phyloP scores from a whole-genome alignment of 1,140 invertebrate species.

The Aphaenogaster floridana region DNA sequence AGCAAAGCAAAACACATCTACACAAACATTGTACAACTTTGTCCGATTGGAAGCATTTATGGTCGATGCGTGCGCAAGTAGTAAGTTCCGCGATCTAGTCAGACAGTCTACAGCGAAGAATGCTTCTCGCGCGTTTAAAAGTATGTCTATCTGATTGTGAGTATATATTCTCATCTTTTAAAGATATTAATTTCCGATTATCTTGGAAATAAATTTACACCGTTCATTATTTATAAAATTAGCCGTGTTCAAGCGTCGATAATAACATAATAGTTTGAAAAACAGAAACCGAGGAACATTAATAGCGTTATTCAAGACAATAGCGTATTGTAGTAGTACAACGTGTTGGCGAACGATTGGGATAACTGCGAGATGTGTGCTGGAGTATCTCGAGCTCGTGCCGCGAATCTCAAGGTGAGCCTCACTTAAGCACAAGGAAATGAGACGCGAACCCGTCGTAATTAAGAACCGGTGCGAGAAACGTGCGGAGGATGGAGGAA shows the following conservation, averaged over 20 bases:
- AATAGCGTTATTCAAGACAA: slow-evolving; percentile 9
- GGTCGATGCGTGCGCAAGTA: slow-evolving; percentile 45
- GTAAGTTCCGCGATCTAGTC: slow-evolving; percentile 50
- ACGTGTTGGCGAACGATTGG: not conserved
- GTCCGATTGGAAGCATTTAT: not conserved
- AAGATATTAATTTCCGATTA: not conserved
- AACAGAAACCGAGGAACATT: not conserved
- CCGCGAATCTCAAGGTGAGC: slow-evolving; percentile 27
- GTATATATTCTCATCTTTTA: not conserved
- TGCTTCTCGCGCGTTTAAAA: not conserved
- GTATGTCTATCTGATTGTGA: not conserved
- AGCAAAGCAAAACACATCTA: not conserved
- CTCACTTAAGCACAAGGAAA: slow-evolving; percentile 32
- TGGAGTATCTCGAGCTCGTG: not conserved
- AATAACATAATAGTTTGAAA: not conserved
- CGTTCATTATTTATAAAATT: not conserved
- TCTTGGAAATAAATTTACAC: not conserved
- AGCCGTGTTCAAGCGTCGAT: not conserved
- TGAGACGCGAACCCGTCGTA: slow-evolving; percentile 47
- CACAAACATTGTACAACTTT: not conserved
- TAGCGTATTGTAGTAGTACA: not conserved
- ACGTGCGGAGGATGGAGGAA: slow-evolving; percentile 27
- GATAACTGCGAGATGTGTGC: not conserved
- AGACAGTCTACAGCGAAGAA: slow-evolving; percentile 18
- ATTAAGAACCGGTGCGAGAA: slow-evolving; percentile 35